Conservation (phyloP, 2,888 invertebrate species). For the Xestia rhomboidea region DNA sequence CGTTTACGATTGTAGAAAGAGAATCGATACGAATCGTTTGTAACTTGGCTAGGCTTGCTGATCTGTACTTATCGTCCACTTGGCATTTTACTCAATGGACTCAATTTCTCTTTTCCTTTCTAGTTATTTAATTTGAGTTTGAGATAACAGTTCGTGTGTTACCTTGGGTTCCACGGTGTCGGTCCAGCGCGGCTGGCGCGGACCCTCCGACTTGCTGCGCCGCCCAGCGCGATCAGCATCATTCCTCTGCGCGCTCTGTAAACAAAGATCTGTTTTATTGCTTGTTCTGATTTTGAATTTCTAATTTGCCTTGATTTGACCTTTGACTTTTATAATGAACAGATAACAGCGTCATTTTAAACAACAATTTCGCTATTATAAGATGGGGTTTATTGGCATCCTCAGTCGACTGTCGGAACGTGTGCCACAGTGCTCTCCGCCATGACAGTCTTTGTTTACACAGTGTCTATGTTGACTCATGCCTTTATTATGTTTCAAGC, state of each 20-base stretch:
- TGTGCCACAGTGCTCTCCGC: neutral
- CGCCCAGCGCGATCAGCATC: conserved; percentile 92
- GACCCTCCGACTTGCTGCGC: conserved; percentile 95
- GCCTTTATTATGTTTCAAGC: conserved; percentile 30
- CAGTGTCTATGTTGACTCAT: conserved; percentile 30
- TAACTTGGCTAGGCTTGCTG: no score
- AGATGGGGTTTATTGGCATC: conserved; percentile 14
- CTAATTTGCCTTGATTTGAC: no score
- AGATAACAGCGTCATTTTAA: neutral
- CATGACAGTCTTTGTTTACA: conserved; percentile 24
- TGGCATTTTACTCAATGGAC: neutral
- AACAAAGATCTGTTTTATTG: neutral
- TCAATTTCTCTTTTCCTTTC: neutral
- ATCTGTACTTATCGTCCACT: neutral
- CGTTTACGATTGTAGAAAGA: no score
- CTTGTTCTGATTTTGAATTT: no score
- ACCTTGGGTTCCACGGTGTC: conserved; percentile 90
- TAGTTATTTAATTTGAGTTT: neutral
- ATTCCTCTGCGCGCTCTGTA: conserved; percentile 93
- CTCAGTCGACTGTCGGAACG: conserved; percentile 11
- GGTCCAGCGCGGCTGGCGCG: conserved; percentile 90
- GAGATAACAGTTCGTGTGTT: conserved; percentile 6
- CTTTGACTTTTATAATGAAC: no score
- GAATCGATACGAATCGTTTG: no score
- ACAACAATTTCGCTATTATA: neutral